A percentile compares a stretch with the other conserved stretches of the same genome.
Evolutionary conservation across 2,113 vertebrate genomes (phyloP).

Genomic region (Barnardius zonarius): DNA sequence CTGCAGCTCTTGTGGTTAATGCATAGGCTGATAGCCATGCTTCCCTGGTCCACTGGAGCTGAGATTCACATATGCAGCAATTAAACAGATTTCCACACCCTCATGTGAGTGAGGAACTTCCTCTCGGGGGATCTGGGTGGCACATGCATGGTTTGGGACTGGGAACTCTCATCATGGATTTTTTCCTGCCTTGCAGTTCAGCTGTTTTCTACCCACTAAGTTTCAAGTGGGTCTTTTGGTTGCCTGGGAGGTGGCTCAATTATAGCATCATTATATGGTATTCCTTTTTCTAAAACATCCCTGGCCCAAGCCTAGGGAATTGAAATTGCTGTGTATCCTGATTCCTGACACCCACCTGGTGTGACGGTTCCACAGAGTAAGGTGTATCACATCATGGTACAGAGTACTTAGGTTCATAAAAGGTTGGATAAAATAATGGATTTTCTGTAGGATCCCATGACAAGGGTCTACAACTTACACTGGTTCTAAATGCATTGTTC

Average conservation of each 20-base stretch:
- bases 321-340: neutral
- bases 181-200: neutral
- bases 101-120: neutral
- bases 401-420: neutral
- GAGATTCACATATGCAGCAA: neutral
- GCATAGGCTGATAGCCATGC: neutral
- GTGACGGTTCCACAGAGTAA: neutral
- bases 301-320: neutral
- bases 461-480: neutral
- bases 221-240: neutral
- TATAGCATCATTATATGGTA: neutral
- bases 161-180: neutral
- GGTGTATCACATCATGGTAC: neutral
- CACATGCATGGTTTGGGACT: neutral
- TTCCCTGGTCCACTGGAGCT: neutral
- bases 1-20: neutral
- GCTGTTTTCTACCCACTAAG: neutral
- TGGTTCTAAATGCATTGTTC: neutral
- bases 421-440: neutral
- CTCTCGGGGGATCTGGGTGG: neutral
- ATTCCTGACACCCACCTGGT: neutral
- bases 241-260: neutral
- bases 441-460: neutral
- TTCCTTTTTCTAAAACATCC: neutral
- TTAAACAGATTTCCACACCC: neutral